Evolutionary conservation across 1,140 invertebrate species (phyloP), one percentile per base, ranked within the genome.

Genomic region (Leptinotarsa texana): DNA sequence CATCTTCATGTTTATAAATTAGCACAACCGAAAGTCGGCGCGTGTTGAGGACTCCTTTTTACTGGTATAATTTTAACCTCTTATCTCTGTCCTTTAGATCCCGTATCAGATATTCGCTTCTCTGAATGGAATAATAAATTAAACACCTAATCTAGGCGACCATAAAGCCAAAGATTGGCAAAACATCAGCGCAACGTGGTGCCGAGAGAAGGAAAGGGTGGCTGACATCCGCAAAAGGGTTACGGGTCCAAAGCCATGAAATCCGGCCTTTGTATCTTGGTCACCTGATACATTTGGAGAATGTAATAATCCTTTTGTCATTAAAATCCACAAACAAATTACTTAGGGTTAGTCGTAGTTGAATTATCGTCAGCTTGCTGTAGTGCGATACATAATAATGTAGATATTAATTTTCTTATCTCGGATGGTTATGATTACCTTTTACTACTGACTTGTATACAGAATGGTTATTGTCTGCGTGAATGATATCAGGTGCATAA

Each of bases 251-350:
- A 72, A 27, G 70, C 51, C 42, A 61, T 72, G 61, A 62, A 72
- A 72, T 72, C 70, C 61, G 70, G 49, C 22, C 51, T 72, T 72
- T 72, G 51, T 72, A 72, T 72, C 70, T 72, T 63, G 70, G 61
- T 63, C 70, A 72, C 70, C 70, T 72, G 70, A 71, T 62, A 62
- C 69, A 71, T 71, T 71, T 57, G 22, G 49, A 72, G 51, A 27
- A 72, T 42, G 70, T 72, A 72, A 72, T 72, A 61, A 63, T 72
- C 70, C 70, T 33, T 72, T 72, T 72, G 70, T 72, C 61, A 72
- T 72, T 72, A 72, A 72, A 72, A 61, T 72, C 22, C 57, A 72
- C 70, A 72, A 72, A 72, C 70, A 72, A 72, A 72, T 72, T 72
- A 63, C 47, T 27, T 18, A 47, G 70, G 70, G 51, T 27, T 15